Conservation (phyloP, 2,888 invertebrate genomes). For the Drosophila affinis region DNA sequence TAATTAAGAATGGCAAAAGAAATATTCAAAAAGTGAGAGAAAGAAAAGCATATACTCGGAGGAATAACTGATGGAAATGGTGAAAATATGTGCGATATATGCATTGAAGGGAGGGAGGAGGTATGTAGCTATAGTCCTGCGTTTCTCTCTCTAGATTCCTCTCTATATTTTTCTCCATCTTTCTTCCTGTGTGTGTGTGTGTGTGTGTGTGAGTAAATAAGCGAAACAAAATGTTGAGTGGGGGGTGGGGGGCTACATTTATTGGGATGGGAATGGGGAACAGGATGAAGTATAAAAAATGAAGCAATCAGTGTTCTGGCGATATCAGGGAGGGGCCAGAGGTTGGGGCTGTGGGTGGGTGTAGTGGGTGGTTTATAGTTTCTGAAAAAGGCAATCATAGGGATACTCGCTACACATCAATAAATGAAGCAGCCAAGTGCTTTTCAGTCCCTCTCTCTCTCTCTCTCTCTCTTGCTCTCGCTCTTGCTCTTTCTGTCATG, state of each 20-base stretch:
- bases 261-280: slow-evolving; percentile 24
- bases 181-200: slow-evolving; percentile 16
- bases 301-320: slow-evolving; percentile 61
- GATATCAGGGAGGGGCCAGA: not conserved
- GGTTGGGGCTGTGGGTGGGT: not conserved
- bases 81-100: slow-evolving; percentile 11
- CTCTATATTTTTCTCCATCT: slow-evolving; percentile 10
- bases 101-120: not conserved
- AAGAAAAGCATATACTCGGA: not conserved
- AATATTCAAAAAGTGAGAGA: slow-evolving; percentile 59
- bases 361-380: slow-evolving; percentile 36
- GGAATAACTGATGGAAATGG: slow-evolving; percentile 4
- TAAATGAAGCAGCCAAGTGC: slow-evolving; percentile 62
- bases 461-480: not conserved
- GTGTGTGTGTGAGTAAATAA: slow-evolving; percentile 47
- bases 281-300: slow-evolving; percentile 57
- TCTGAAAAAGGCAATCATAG: slow-evolving; percentile 67
- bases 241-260: slow-evolving; percentile 10
- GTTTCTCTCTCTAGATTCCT: not conserved
- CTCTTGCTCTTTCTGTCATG: not conserved
- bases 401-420: slow-evolving; percentile 70
- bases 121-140: not conserved
- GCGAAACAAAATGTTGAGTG: slow-evolving; percentile 60
- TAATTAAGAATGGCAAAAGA: slow-evolving; percentile 81
- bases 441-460: not conserved